Evolutionary conservation across 2,888 invertebrate genomes (phyloP), one percentile per base, ranked within the genome.

Genomic region (Heliconius cydno): DNA sequence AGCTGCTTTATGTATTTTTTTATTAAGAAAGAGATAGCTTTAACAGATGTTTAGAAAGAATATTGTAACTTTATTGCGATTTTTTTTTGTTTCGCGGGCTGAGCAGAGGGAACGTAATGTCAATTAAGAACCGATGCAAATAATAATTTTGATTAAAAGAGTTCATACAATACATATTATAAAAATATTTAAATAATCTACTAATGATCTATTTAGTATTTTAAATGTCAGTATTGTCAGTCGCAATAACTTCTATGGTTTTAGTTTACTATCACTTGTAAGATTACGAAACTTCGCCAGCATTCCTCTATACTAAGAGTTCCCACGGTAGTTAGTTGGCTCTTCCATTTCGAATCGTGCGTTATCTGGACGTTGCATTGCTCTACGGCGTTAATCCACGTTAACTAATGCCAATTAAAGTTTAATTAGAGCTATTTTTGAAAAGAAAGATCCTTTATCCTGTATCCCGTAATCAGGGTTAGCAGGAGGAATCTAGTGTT

Each of bases 311-410:
- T 25, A 81, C 78, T 60, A n/a, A 60, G n/a, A 52, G 80, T 85
- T 86, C 86, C 81, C 86, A 86, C 86, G 86, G 85, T 85, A 84
- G 85, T 86, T 86, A 86, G 28, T 25, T 82, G 81, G 79, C 73
- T 83, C 83, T 85, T 84, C 83, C 80, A 88, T 87, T 89, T 84
- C 83, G 84, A 83, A 85, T 86, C 87, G 88, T 87, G 83, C 85
- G 85, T 85, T 85, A 85, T 84, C 83, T 83, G 80, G 80, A 68
- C 68, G 34, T 77, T 72, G 28, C 12, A 60, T n/a, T 60, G 77
- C 77, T 73, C 3, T 73, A 66, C 70, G 57, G 38, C 3, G 6
- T 67, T 67, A 30, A 67, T 34, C 30, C 73, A 66, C 41, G 57
- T 63, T 25, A 12, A 38, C 60, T 34, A 60, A 60, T 74, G 34